Percentiles rank a stretch among this genome's conserved stretches.
These are phyloP conservation scores for Tadarida brasiliensis DNA, from an alignment of 2,797 vertebrate genomes.

Conservation along the genomic window DNA sequence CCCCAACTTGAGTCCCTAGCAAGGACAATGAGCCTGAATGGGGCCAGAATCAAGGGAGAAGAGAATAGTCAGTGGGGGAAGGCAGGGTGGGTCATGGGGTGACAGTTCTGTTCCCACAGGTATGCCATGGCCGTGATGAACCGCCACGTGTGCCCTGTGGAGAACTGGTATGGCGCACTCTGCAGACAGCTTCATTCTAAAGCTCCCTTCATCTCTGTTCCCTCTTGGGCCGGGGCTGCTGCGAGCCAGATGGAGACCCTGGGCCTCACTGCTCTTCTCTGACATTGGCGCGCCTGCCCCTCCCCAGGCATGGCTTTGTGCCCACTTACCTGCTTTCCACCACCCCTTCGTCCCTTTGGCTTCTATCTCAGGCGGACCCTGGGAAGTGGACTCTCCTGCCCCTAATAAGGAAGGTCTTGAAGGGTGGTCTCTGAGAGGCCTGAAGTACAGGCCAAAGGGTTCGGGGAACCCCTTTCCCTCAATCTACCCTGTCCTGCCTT, in stretches of 20 bases:
- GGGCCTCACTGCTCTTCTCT: conserved; percentile 55
- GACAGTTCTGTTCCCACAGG: conserved; percentile 84
- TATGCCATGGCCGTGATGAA: conserved; percentile 98
- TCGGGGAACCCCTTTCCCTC: neutral
- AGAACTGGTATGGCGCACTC: conserved; percentile 92
- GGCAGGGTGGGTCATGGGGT: neutral
- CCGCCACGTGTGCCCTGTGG: conserved; percentile 96
- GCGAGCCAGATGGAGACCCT: conserved; percentile 52
- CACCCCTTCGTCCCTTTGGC: conserved; percentile 32
- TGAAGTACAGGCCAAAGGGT: neutral
- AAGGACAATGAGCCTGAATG: neutral
- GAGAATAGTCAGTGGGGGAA: neutral
- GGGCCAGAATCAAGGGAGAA: neutral
- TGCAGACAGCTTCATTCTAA: conserved; percentile 72
- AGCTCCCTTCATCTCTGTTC: conserved; percentile 74
- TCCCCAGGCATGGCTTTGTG: conserved; percentile 68
- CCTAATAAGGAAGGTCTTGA: conserved; percentile 51
- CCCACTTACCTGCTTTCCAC: conserved; percentile 45
- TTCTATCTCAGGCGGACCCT: conserved; percentile 30
- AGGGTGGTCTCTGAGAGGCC: conserved; percentile 15
- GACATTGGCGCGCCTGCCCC: conserved; percentile 51
- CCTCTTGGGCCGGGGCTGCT: conserved; percentile 57
- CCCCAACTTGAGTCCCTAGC: neutral
- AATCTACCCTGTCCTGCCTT: conserved; percentile 64
- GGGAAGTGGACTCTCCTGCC: neutral